Evolutionary conservation across 2,113 vertebrate species (phyloP).

Genomic region (Campylomormyrus tamandua): DNA sequence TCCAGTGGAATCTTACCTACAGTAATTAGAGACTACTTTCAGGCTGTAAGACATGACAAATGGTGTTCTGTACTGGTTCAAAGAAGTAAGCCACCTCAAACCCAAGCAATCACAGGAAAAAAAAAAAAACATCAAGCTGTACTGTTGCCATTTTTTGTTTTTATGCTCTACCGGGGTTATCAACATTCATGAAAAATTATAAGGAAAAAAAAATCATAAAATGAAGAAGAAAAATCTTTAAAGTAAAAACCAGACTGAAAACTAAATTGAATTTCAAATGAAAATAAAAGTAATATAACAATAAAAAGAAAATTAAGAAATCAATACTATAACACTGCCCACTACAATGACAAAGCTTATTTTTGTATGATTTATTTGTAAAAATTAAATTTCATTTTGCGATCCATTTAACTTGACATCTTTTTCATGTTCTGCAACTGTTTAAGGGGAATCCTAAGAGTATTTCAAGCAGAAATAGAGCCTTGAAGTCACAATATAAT

Average conservation of each 20-base stretch:
- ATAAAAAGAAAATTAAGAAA: neutral
- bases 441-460: neutral
- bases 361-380: neutral
- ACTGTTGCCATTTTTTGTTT: neutral
- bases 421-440: neutral
- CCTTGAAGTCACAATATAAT: neutral
- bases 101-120: neutral
- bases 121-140: neutral
- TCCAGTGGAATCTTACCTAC: neutral
- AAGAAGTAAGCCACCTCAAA: neutral
- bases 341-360: neutral
- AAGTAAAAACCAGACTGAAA: neutral
- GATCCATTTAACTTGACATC: neutral
- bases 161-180: neutral
- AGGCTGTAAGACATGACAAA: neutral
- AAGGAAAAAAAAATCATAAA: neutral
- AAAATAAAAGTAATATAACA: neutral
- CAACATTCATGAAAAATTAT: neutral
- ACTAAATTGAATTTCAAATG: neutral
- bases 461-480: neutral
- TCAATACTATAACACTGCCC: neutral
- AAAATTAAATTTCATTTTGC: neutral
- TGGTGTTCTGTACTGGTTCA: neutral
- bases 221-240: neutral
- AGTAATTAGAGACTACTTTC: neutral